Conservation (phyloP, 2,113 vertebrate genomes). For the Trogon melanurus region DNA sequence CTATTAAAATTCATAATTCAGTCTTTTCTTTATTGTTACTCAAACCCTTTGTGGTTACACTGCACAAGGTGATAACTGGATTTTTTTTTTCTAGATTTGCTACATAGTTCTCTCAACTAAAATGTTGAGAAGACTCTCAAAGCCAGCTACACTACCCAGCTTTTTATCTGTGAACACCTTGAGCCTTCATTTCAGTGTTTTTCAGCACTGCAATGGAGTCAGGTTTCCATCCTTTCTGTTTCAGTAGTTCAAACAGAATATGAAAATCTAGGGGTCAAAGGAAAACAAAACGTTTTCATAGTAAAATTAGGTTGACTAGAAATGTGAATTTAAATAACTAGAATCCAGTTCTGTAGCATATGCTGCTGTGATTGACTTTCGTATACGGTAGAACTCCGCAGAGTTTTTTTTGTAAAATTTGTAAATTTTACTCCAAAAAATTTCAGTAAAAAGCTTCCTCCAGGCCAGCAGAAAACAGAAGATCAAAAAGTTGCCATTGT, state of each 20-base stretch:
- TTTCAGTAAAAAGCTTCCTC: neutral
- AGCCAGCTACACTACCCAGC: neutral
- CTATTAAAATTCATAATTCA: neutral
- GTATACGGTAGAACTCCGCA: neutral
- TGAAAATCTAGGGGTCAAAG: neutral
- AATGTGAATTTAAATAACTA: neutral
- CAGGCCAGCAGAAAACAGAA: neutral
- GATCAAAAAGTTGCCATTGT: neutral
- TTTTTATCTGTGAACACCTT: neutral
- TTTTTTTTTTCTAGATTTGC: neutral
- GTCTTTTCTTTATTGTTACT: neutral
- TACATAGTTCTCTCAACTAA: neutral
- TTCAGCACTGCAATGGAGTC: neutral
- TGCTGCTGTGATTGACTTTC: neutral
- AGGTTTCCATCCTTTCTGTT: neutral
- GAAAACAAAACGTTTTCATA: neutral
- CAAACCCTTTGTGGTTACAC: neutral
- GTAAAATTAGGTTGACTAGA: neutral
- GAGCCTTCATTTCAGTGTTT: neutral
- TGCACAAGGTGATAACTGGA: neutral
- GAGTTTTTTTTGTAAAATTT: neutral
- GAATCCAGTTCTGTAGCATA: neutral
- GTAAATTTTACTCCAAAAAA: neutral
- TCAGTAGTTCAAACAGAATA: neutral
- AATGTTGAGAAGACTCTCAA: neutral